Evolutionary conservation across 2,797 vertebrate species (phyloP).

Genomic region (Pangasius macronema): DNA sequence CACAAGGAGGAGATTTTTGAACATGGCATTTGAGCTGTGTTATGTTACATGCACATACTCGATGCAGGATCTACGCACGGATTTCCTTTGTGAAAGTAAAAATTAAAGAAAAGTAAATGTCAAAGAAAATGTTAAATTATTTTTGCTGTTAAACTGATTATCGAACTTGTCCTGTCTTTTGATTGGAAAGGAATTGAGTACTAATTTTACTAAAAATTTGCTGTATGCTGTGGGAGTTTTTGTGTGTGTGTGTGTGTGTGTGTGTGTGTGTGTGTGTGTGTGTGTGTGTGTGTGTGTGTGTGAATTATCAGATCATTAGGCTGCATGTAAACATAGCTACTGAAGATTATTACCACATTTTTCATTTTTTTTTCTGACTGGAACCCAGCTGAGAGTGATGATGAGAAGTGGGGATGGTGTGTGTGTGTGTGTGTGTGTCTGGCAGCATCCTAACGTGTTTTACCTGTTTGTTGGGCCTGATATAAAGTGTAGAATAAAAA

Average conservation of each 20-base stretch:
- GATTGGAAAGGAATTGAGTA: background rate
- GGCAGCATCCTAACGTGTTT: background rate
- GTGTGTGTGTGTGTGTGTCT: conserved; percentile 1
- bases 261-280: no score
- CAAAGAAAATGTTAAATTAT: no score
- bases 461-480: background rate
- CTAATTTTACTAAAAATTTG: background rate
- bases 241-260: no score
- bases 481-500: background rate
- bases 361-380: background rate
- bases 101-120: no score
- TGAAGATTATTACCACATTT: conserved; percentile 11
- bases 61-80: background rate
- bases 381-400: conserved; percentile 1
- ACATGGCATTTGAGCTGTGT: background rate
- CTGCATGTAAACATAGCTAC: background rate
- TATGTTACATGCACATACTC: background rate
- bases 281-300: no score
- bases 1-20: background rate
- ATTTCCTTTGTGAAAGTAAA: background rate
- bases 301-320: conserved; percentile 7
- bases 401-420: background rate
- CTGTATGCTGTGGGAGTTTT: background rate
- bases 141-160: background rate
- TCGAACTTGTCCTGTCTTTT: background rate